Evolutionary conservation across 2,888 invertebrate genomes (phyloP).

Genomic region (Athalia cordata): DNA sequence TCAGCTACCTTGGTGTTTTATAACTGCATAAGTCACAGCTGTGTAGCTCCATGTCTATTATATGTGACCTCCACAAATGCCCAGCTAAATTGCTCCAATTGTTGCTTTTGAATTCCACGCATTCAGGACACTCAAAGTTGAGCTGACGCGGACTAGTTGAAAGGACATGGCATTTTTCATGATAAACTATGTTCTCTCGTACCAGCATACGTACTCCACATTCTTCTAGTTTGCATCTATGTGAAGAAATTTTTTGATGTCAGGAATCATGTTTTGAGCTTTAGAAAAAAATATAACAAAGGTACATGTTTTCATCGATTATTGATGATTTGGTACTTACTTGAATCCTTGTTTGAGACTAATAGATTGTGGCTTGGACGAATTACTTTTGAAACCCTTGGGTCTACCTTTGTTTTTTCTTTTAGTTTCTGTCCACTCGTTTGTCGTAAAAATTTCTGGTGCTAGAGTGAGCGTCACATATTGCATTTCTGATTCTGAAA

Average conservation of each 20-base stretch:
- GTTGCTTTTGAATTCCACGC: slow-evolving; percentile 74
- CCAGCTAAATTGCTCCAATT: slow-evolving; percentile 83
- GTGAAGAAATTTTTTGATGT: slow-evolving; percentile 45
- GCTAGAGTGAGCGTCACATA: background rate
- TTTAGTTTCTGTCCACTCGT: slow-evolving; percentile 18
- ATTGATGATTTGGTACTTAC: slow-evolving; percentile 31
- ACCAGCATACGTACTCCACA: slow-evolving; percentile 78
- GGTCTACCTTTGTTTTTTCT: slow-evolving; percentile 51
- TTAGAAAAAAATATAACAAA: background rate
- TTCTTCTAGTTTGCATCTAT: slow-evolving; percentile 75
- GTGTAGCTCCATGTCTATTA: slow-evolving; percentile 86
- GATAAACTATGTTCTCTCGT: slow-evolving; percentile 79
- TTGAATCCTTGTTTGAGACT: slow-evolving; percentile 51
- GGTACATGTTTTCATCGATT: background rate
- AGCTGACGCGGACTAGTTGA: slow-evolving; percentile 62
- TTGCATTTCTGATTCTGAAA: slow-evolving; percentile 31
- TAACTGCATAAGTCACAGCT: slow-evolving; percentile 85
- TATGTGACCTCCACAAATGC: slow-evolving; percentile 87
- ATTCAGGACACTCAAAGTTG: slow-evolving; percentile 80
- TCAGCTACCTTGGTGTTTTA: slow-evolving; percentile 75
- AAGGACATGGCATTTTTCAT: slow-evolving; percentile 79
- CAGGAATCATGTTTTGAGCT: background rate
- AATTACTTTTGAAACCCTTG: slow-evolving; percentile 50
- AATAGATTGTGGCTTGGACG: slow-evolving; percentile 36
- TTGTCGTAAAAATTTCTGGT: slow-evolving; percentile 44